These are phyloP conservation scores for Aleiodes alternator DNA, from an alignment of 2,888 invertebrate species.

Conservation along the genomic window DNA sequence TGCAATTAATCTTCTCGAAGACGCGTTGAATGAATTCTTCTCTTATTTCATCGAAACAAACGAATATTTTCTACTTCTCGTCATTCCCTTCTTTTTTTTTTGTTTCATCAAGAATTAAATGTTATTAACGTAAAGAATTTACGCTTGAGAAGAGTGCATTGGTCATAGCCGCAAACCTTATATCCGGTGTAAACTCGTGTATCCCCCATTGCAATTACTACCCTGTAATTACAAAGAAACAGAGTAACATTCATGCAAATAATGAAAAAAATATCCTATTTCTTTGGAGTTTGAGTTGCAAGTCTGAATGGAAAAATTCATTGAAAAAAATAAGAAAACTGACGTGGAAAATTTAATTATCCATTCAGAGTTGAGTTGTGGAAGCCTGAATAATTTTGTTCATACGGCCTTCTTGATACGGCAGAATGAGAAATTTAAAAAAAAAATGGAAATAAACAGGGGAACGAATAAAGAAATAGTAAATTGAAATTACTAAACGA, in stretches of 20 bases:
- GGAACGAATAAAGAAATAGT: too few species aligned
- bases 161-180: slow-evolving; percentile 30
- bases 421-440: neutral
- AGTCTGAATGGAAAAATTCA: slow-evolving; percentile 9
- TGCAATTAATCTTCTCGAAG: neutral
- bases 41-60: neutral
- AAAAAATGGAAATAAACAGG: too few species aligned
- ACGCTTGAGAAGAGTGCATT: slow-evolving; percentile 29
- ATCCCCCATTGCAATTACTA: slow-evolving; percentile 38
- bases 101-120: neutral
- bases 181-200: slow-evolving; percentile 43
- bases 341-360: too few species aligned
- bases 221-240: slow-evolving; percentile 28
- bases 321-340: neutral
- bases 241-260: slow-evolving; percentile 22
- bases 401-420: too few species aligned
- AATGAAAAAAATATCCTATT: too few species aligned
- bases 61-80: neutral
- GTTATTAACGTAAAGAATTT: neutral
- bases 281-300: neutral
- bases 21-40: too few species aligned
- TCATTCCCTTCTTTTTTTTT: neutral
- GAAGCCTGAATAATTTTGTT: too few species aligned
- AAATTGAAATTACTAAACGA: slow-evolving; percentile 15
- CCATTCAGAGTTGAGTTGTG: too few species aligned